These are phyloP conservation scores for Pachycephus smyrnensis DNA, from an alignment of 2,888 invertebrate genomes.

Conservation along the genomic window DNA sequence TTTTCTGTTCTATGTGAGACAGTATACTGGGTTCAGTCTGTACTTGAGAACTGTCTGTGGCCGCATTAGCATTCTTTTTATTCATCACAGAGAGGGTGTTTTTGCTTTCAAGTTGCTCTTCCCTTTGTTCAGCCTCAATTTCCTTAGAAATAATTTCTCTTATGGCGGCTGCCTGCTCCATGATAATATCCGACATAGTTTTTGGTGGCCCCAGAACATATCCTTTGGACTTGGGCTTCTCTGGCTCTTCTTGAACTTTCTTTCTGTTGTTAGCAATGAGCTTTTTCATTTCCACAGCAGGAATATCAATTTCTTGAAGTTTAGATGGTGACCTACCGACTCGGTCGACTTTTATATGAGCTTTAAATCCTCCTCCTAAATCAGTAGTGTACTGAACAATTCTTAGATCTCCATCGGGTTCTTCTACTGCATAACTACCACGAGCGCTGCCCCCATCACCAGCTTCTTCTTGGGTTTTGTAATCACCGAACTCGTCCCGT, in stretches of 20 bases:
- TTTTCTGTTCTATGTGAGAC: background rate
- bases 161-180: conserved; percentile 58
- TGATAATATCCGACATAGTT: conserved; percentile 51
- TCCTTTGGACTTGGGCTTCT: conserved; percentile 11
- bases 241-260: background rate
- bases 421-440: conserved; percentile 43
- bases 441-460: conserved; percentile 40
- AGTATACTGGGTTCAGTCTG: background rate
- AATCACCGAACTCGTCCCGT: conserved; percentile 37
- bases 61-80: background rate
- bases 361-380: conserved; percentile 41
- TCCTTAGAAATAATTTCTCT: conserved; percentile 55
- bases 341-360: conserved; percentile 36
- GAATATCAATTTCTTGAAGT: conserved; percentile 19
- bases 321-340: conserved; percentile 13
- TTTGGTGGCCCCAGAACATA: conserved; percentile 15
- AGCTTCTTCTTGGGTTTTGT: conserved; percentile 45
- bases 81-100: background rate
- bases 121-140: conserved; percentile 18
- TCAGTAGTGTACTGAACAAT: conserved; percentile 46
- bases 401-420: conserved; percentile 45
- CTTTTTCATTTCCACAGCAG: conserved; percentile 14
- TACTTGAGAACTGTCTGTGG: background rate
- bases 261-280: conserved; percentile 8
- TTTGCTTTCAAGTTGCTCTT: conserved; percentile 8